Evolutionary conservation across 2,113 vertebrate genomes (phyloP).

Genomic region (Ailurus styani): DNA sequence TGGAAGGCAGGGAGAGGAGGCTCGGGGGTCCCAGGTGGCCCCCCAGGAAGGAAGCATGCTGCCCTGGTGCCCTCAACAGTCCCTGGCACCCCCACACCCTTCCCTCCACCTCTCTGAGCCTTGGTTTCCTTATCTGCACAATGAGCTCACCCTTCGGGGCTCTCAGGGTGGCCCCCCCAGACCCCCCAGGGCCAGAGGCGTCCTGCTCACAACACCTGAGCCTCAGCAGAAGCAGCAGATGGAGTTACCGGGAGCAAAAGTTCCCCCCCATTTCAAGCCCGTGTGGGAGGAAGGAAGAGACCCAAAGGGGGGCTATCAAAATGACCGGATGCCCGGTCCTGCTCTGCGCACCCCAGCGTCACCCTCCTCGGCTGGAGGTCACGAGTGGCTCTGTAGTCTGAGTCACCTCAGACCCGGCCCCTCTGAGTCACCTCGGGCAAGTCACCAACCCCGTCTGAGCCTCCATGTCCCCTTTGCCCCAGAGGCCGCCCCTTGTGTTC

Average conservation of each 20-base stretch:
- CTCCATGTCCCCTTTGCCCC: background rate
- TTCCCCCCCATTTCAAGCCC: background rate
- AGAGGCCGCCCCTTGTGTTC: rapidly evolving
- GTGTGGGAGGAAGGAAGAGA: background rate
- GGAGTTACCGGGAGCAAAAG: background rate
- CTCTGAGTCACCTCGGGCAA: background rate
- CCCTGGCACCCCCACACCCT: background rate
- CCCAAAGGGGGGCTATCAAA: background rate
- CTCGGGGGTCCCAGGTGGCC: background rate
- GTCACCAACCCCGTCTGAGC: background rate
- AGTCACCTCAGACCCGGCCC: background rate
- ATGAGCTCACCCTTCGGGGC: background rate
- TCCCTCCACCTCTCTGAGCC: background rate
- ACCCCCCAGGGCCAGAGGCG: rapidly evolving
- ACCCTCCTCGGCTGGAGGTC: background rate
- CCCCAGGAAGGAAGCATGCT: background rate
- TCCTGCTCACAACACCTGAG: background rate
- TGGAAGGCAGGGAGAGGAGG: background rate
- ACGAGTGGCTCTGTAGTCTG: background rate
- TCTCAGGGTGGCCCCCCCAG: rapidly evolving
- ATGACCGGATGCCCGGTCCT: rapidly evolving
- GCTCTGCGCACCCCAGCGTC: rapidly evolving
- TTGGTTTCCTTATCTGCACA: background rate
- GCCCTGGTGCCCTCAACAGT: background rate
- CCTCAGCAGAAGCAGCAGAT: background rate